Evolutionary conservation across 1,140 invertebrate species (phyloP), one percentile per base, ranked within the genome.

Genomic region (Nebria ingens): DNA sequence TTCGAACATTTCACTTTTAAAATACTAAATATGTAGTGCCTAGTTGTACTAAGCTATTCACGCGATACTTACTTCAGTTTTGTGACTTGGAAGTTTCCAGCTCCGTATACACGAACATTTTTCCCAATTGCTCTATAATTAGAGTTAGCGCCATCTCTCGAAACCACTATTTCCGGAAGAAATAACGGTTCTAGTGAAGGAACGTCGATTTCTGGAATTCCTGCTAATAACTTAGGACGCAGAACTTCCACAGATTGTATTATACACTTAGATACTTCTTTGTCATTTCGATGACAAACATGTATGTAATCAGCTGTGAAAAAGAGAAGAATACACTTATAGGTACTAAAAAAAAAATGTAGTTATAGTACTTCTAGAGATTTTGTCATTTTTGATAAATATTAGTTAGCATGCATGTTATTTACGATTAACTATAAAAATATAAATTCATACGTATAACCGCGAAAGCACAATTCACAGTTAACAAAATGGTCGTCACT

Each of bases 221-320:
- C 84, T 0, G 63, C 11, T 3, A 65, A 63, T 0, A 86, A 62
- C 1, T 76, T 69, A 0, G 76, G 73, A 34, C 72, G 68, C 1
- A 87, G 53, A 4, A 52, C 54, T 11, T 75, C 64, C 1, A 85
- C 75, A 2, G 80, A 79, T 2, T 79, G 68, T 19, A 64, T 60
- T 0, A 81, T 71, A 59, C 85, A 87, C 1, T 71, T 61, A 54
- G 79, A 70, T 0, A 86, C 62, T 0, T 83, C 71, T 0, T 75
- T 75, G 63, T 84, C 77, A 45, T 74, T 76, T 0, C 79, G 73
- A 54, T 80, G 78, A 61, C 85, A 87, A 6, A 82, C 59, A 38
- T 81, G 71, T 0, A 87, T 76, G 64, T 82, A 86, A 1, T 75
- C 70, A 9, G 84, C 85, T 87, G 70, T 0, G 75, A 74, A 57